Evolutionary conservation across 2,888 invertebrate genomes (phyloP).

Genomic region (Ochropleura leucogaster): DNA sequence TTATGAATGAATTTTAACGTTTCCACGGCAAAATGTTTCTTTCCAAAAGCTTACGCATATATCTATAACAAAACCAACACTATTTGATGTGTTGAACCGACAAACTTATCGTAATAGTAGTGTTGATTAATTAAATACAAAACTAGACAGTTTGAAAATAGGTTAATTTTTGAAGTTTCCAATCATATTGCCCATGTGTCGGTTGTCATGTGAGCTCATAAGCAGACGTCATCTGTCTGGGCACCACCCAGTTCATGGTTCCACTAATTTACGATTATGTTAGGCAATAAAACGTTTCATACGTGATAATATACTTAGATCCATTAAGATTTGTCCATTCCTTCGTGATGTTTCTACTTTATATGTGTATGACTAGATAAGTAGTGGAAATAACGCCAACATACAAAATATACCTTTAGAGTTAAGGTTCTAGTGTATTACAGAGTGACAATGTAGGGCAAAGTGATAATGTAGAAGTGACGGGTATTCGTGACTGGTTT

Average conservation of each 20-base stretch:
- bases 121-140: neutral
- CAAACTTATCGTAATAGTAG: neutral
- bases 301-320: constrained; percentile 55
- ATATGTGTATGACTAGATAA: constrained; percentile 54
- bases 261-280: constrained; percentile 69
- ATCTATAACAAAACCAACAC: constrained; percentile 2
- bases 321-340: constrained; percentile 61
- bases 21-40: constrained; percentile 11
- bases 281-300: constrained; percentile 67
- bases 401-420: constrained; percentile 68
- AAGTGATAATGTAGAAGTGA: constrained; percentile 74
- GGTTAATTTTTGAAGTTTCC: neutral
- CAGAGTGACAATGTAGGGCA: constrained; percentile 69
- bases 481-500: constrained; percentile 77
- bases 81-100: constrained; percentile 22
- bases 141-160: neutral
- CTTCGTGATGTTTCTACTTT: constrained; percentile 57
- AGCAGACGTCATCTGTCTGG: constrained; percentile 56
- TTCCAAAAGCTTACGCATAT: neutral
- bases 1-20: constrained; percentile 11
- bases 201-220: neutral
- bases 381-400: constrained; percentile 74
- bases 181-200: neutral
- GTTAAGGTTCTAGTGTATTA: constrained; percentile 66
- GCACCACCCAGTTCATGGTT: constrained; percentile 50